Evolutionary conservation across 2,888 invertebrate species (phyloP), one percentile per base, ranked within the genome.

Genomic region (Brachypalpus laphriformis): DNA sequence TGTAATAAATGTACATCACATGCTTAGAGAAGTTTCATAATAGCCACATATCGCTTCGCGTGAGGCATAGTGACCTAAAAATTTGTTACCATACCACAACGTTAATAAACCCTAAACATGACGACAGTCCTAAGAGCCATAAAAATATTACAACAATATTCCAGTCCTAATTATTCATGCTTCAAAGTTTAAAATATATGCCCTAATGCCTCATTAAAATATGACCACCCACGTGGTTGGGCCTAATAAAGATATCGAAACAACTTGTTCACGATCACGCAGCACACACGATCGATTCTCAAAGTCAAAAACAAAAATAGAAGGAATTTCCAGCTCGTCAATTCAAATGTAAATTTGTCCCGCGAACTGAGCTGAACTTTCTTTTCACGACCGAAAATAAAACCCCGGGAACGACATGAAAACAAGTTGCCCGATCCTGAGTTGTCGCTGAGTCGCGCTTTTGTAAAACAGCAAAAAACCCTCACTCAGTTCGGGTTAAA

Each of bases 191-290:
- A n/a, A 47, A 49, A 49, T 14, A 18, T 3, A 18, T 20, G 14
- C 20, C 2, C 47, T 2, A 40, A 22, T 57, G 31, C 28, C 18
- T 11, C 65, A 34, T 65, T 68, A 42, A 31, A 59, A 68, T 63
- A 51, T 25, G 56, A 70, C 68, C 74, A 31, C 61, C 68, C 61
- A 63, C 70, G 63, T 80, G 78, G 78, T 71, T 77, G 65, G 66
- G 25, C 45, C 34, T 47, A 65, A 65, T 75, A 80, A 85, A 63
- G 61, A 42, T 40, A 76, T 47, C 68, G 51, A 34, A 85, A 81
- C 85, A 81, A 81, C 85, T 85, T 85, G 85, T 85, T 85, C 85
- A 83, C 81, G 85, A 81, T 81, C 81, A 85, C 71, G 65, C 75
- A 71, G 57, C 80, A 54, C 65, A 59, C 80, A 80, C 83, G 83